phyloP scores from a whole-genome alignment of 2,797 vertebrate genomes.

The Helicolenus hilgendorfi region DNA sequence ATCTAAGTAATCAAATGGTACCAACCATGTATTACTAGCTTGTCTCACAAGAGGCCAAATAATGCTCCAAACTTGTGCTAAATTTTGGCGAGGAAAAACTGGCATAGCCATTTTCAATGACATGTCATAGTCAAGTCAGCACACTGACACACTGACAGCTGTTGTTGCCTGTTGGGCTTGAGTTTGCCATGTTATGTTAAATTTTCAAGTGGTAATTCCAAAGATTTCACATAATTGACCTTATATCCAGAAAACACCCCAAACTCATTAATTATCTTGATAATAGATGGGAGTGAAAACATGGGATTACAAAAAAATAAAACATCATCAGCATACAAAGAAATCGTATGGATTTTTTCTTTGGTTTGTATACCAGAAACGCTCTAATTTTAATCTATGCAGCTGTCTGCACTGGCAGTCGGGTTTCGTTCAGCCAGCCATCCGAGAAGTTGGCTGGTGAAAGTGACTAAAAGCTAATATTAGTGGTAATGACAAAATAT shows the following conservation, averaged over 20 bases:
- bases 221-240: neutral
- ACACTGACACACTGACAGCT: too few relatives aligned
- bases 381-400: too few relatives aligned
- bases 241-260: neutral
- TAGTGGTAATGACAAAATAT: neutral
- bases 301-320: neutral
- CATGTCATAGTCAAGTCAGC: too few relatives aligned
- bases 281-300: neutral
- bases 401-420: neutral
- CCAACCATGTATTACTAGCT: too few relatives aligned
- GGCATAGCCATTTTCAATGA: too few relatives aligned
- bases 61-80: too few relatives aligned
- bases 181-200: too few relatives aligned
- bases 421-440: neutral
- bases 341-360: neutral
- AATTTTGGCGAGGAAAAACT: too few relatives aligned
- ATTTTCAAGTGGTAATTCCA: neutral
- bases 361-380: neutral
- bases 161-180: too few relatives aligned
- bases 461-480: neutral
- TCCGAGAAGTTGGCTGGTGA: neutral
- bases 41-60: too few relatives aligned
- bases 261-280: neutral
- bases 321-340: neutral
- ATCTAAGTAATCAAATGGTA: too few relatives aligned